These are phyloP conservation scores for Drymodes brunneopygia DNA, from an alignment of 2,113 vertebrate genomes.

Conservation along the genomic window DNA sequence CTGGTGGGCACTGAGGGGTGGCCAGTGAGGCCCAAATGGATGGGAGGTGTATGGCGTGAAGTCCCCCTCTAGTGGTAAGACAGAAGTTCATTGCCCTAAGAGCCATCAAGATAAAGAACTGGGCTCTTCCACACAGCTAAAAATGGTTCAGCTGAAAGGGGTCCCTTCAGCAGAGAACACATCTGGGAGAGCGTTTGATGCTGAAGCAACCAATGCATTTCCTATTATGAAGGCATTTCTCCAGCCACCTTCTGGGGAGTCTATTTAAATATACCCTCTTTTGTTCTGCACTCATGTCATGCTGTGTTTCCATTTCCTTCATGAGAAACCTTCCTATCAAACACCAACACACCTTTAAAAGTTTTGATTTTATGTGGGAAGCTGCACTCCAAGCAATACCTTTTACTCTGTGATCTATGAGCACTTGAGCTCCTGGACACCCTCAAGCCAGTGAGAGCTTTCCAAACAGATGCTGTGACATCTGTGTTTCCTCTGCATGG, in stretches of 20 bases:
- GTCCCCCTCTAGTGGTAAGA: slow-evolving; percentile 38
- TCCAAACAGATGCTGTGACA: not conserved
- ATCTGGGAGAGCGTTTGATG: not conserved
- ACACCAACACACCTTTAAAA: not conserved
- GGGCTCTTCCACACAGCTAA: not conserved
- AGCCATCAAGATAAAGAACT: not conserved
- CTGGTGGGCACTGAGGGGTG: not conserved
- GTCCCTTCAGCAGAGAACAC: not conserved
- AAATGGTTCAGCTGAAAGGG: not conserved
- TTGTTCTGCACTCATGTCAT: not conserved
- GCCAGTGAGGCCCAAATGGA: not conserved
- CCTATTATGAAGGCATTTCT: not conserved
- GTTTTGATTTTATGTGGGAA: not conserved
- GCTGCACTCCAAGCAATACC: not conserved
- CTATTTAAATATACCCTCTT: not conserved
- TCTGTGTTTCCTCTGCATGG: not conserved
- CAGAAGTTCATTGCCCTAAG: not conserved
- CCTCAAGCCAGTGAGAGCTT: not conserved
- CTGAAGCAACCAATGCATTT: not conserved
- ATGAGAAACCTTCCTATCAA: not conserved
- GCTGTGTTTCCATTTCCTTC: not conserved
- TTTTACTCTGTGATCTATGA: not conserved
- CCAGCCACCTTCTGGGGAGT: not conserved
- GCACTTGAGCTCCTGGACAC: not conserved
- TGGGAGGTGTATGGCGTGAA: fast-evolving